phyloP scores from a whole-genome alignment of 92 coral and sea anemone genomes.

The Montipora capitata region DNA sequence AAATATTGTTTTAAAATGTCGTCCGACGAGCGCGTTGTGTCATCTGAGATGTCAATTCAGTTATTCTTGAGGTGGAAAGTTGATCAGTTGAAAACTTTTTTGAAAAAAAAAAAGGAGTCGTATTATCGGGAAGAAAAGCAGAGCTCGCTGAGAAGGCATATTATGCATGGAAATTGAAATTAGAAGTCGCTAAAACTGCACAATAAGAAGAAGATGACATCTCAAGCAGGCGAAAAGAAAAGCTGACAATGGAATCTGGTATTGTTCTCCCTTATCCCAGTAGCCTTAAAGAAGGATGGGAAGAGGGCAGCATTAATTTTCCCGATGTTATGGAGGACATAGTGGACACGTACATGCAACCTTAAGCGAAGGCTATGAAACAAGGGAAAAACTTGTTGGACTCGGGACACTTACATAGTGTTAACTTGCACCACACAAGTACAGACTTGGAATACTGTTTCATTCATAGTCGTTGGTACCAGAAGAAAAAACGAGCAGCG shows the following conservation, averaged over 20 bases:
- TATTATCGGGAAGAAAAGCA: constrained; percentile 12
- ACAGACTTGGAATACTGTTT: constrained; percentile 26
- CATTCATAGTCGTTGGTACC: constrained; percentile 53
- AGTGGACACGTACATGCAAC: constrained; percentile 30
- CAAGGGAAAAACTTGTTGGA: neutral
- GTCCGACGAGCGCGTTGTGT: neutral
- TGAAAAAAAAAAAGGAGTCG: constrained; percentile 29
- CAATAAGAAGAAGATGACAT: constrained; percentile 36
- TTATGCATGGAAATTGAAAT: constrained; percentile 21
- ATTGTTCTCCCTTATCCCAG: constrained; percentile 45
- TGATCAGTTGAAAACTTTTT: neutral
- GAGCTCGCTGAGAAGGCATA: neutral
- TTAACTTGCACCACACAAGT: constrained; percentile 48
- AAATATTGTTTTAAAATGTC: neutral
- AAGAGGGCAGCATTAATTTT: constrained; percentile 28
- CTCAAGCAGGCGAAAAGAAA: constrained; percentile 16
- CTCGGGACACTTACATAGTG: constrained; percentile 12
- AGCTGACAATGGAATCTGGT: constrained; percentile 44
- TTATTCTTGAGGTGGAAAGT: neutral
- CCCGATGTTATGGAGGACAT: constrained; percentile 42
- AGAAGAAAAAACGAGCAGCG: constrained; percentile 50
- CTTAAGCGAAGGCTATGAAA: constrained; percentile 38
- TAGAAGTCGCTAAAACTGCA: constrained; percentile 39
- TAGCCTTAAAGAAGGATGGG: constrained; percentile 21
- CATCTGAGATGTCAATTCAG: neutral